Percentiles rank a stretch among this genome's conserved stretches.
These are phyloP conservation scores for Scortum barcoo DNA, from an alignment of 2,113 vertebrate species.

Conservation along the genomic window DNA sequence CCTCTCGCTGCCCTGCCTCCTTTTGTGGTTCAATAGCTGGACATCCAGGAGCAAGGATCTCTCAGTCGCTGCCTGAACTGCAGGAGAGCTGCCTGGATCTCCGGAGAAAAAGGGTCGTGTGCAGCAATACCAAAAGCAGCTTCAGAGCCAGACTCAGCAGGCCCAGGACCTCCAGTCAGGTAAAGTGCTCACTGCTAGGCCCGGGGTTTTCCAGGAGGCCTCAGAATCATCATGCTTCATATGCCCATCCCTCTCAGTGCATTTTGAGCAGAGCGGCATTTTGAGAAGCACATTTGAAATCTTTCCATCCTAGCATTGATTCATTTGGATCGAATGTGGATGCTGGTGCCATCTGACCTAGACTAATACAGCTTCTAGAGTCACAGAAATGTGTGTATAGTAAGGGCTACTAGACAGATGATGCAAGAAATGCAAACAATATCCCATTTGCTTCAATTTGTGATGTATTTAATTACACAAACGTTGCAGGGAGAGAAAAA, in stretches of 20 bases:
- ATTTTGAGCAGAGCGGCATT: conserved; percentile 14
- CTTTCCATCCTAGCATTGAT: conserved; percentile 8
- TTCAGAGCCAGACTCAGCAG: conserved; percentile 73
- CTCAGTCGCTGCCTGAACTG: conserved; percentile 88
- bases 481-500: conserved; percentile 8
- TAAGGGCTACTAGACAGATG: not conserved
- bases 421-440: conserved; percentile 2
- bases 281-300: conserved; percentile 5
- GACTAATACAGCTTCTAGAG: not conserved
- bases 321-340: not conserved
- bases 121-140: conserved; percentile 77
- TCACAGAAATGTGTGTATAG: not conserved
- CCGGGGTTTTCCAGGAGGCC: conserved; percentile 48
- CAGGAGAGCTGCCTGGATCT: conserved; percentile 87
- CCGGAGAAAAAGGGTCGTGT: conserved; percentile 80
- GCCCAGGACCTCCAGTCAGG: conserved; percentile 83
- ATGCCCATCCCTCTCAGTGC: conserved; percentile 8
- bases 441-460: not conserved
- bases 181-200: conserved; percentile 75
- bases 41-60: conserved; percentile 92
- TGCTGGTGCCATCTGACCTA: conserved; percentile 4
- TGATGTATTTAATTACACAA: conserved; percentile 13
- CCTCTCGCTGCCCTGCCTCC: conserved; percentile 83
- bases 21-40: conserved; percentile 92
- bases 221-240: conserved; percentile 48